Base-by-base conservation (phyloP, 2,113 vertebrate species). In the Eudyptes chrysolophus region DNA sequence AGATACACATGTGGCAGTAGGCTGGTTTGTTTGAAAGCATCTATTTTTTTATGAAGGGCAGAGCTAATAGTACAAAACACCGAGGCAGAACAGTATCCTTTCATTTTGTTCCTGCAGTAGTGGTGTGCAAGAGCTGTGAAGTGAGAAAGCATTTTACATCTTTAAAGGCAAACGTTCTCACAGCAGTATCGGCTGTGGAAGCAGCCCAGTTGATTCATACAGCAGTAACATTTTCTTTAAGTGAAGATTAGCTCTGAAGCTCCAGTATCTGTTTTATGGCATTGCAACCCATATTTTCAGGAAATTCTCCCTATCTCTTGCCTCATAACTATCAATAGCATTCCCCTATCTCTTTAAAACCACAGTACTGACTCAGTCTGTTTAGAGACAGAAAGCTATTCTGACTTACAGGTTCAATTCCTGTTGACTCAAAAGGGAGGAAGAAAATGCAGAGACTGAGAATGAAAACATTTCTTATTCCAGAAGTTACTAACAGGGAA, bases 381-480 rank as follows among this genome's bases (percentile, higher is more conserved):
- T 97, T 95, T 94, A 83, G 58, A 97, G 66, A 94, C 81, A 96
- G 92, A 97, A 97, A 96, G 88, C 42, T 94, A 54, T 96, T 98
- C 94, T 94, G 90, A 94, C 84, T 97, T 96, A 80, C 38, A 97
- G 94, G 94, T 98, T 97, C 93, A 97, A 51, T 94, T 98, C 94
- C 91, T 97, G 72, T 97, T 97, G 95, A 95, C 74, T 92, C 78
- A 72, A 81, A 89, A 83, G 74, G 49, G 75, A 97, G 90, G 88
- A 98, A 97, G 61, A 91, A 89, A 95, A 96, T 71, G 61, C 40
- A 3, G 48, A 92, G 54, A 27, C 62, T 65, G 60, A 96, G 70
- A 89, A 91, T n/a, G 82, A 97, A 98, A 98, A 96, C 69, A 93
- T 96, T 93, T 97, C 77, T 94, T 96, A 96, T 94, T 96, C 96